These are phyloP conservation scores for Caenorhabditis latens DNA, from an alignment of 1,140 invertebrate species.

Conservation along the genomic window DNA sequence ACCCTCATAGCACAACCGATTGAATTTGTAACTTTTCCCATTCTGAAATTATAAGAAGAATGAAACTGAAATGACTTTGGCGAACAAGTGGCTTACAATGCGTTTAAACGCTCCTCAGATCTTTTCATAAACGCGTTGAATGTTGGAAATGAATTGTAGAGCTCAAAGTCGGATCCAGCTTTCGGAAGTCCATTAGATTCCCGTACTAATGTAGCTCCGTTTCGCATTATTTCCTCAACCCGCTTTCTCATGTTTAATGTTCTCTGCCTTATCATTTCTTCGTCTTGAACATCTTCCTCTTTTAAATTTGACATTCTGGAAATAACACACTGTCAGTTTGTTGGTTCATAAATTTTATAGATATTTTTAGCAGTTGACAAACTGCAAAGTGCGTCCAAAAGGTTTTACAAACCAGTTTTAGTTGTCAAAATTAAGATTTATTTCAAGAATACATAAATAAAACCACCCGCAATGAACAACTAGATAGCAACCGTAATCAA, in stretches of 20 bases:
- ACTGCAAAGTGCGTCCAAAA: no score
- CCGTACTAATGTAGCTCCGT: conserved; percentile 40
- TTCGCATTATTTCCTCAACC: conserved; percentile 34
- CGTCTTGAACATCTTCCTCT: not conserved
- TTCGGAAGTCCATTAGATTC: conserved; percentile 52
- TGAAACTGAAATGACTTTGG: not conserved
- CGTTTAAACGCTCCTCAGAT: conserved; percentile 50
- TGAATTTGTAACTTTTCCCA: conserved; percentile 19
- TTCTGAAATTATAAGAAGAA: conserved; percentile 23
- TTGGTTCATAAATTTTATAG: no score
- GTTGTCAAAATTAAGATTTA: no score
- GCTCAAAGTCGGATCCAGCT: conserved; percentile 46
- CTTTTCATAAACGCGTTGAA: conserved; percentile 58
- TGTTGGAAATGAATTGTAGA: conserved; percentile 49
- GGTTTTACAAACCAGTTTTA: no score
- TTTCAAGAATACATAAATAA: no score
- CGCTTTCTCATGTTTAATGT: not conserved
- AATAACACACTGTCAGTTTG: not conserved
- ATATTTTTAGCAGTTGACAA: no score
- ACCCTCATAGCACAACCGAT: conserved; percentile 39
- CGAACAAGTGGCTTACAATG: conserved; percentile 36
- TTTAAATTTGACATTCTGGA: not conserved
- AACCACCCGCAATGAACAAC: no score
- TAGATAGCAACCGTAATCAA: no score
- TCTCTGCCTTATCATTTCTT: not conserved